Evolutionary conservation across 2,113 vertebrate species (phyloP).

Genomic region (Salvelinus fontinalis): DNA sequence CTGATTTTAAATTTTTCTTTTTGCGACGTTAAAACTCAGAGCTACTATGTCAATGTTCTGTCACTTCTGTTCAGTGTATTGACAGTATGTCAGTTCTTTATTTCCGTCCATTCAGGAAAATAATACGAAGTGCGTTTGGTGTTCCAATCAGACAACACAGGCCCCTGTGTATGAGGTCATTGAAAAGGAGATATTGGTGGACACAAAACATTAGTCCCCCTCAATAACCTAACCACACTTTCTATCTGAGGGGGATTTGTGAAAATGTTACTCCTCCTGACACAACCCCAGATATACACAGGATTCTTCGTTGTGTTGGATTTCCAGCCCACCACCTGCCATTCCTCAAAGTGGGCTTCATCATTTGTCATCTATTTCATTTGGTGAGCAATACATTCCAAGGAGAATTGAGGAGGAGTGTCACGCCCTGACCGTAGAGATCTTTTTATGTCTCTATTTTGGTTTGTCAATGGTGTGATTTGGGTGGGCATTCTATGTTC

Average conservation of each 20-base stretch:
- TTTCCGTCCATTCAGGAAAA: no score
- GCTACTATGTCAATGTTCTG: no score
- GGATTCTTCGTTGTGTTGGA: constrained; percentile 20
- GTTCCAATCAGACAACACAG: constrained; percentile 3
- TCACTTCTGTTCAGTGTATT: no score
- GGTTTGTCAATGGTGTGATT: no score
- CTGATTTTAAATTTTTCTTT: no score
- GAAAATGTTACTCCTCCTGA: background rate
- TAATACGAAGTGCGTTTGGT: background rate
- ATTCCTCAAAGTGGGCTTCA: constrained; percentile 3
- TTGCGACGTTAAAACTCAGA: no score
- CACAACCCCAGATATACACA: background rate
- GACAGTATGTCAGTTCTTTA: no score
- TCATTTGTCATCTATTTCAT: constrained; percentile 24
- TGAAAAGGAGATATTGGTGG: constrained; percentile 5
- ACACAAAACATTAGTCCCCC: constrained; percentile 1
- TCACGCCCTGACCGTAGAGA: no score
- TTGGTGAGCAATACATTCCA: constrained; percentile 3
- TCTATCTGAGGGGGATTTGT: constrained; percentile 16
- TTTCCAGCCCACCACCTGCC: background rate
- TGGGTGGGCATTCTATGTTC: no score
- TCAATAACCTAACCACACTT: constrained; percentile 8
- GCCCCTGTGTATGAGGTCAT: background rate
- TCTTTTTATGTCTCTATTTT: no score
- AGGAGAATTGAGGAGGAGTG: background rate